A percentile compares a stretch with the other conserved stretches of the same genome.
Conservation (phyloP, 2,888 invertebrate species). For the Torymus tubicola region DNA sequence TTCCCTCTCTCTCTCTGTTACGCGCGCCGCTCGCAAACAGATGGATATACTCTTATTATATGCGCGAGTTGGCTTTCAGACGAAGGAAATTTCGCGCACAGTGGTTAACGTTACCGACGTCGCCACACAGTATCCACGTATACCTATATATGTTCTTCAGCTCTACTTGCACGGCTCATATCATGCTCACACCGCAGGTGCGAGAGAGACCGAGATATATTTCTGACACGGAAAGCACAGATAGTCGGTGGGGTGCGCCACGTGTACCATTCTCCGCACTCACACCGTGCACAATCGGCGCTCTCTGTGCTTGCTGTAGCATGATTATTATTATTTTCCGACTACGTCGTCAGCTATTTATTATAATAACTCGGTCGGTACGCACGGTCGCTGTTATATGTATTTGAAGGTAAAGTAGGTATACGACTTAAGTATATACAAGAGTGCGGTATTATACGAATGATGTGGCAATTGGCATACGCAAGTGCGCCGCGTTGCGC, state of each 20-base stretch:
- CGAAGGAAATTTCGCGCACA: not conserved
- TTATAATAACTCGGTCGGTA: constrained; percentile 5
- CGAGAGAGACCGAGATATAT: too few relatives aligned
- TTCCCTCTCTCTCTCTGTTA: constrained; percentile 2
- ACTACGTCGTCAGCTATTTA: not conserved
- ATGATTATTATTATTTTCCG: not conserved
- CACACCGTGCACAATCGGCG: not conserved
- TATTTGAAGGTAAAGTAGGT: not conserved
- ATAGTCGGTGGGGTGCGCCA: constrained; percentile 38
- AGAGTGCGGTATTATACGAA: not conserved
- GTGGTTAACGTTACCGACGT: constrained; percentile 5
- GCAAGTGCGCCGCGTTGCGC: not conserved
- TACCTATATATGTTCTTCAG: too few relatives aligned
- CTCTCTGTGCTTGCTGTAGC: too few relatives aligned
- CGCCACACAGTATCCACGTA: too few relatives aligned
- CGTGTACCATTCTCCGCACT: constrained; percentile 33
- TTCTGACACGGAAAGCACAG: too few relatives aligned
- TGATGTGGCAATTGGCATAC: not conserved
- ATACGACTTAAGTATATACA: too few relatives aligned
- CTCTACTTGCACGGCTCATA: too few relatives aligned
- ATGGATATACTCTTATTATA: constrained; percentile 29
- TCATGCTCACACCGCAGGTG: too few relatives aligned
- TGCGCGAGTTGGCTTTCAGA: not conserved
- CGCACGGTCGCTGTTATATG: not conserved
- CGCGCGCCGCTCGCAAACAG: constrained; percentile 34